Percentiles rank a stretch among this genome's conserved stretches.
These are phyloP conservation scores for Tetranychus truncatus DNA, from an alignment of 2,888 invertebrate genomes.

Conservation along the genomic window DNA sequence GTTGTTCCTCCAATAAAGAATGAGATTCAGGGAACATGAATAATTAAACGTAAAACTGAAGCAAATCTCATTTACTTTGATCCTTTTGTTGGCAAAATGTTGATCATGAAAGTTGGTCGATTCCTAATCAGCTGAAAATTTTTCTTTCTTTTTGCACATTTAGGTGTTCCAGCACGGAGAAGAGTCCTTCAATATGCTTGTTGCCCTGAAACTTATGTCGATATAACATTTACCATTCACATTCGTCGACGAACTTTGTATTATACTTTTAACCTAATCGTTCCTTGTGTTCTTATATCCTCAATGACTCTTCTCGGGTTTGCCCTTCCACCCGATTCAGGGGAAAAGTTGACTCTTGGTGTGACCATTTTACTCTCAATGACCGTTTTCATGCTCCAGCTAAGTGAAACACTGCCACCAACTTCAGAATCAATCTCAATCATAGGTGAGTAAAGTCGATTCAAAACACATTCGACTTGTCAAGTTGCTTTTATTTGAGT, in stretches of 20 bases:
- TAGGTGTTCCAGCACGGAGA: constrained; percentile 77
- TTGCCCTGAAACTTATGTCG: constrained; percentile 85
- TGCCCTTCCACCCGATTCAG: constrained; percentile 94
- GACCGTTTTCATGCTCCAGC: constrained; percentile 95
- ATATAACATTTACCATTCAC: constrained; percentile 88
- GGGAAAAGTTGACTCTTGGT: constrained; percentile 94
- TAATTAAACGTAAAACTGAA: too few species aligned
- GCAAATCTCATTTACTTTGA: not conserved
- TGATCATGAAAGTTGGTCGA: not conserved
- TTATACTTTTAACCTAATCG: constrained; percentile 98
- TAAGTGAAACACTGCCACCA: constrained; percentile 94
- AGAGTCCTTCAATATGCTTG: constrained; percentile 72
- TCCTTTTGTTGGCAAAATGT: not conserved
- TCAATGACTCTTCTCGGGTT: constrained; percentile 96
- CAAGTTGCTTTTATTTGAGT: not conserved
- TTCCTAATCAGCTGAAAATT: too few species aligned
- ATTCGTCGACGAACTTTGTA: constrained; percentile 89
- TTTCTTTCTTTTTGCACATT: not conserved
- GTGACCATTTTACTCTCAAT: constrained; percentile 90
- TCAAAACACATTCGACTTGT: not conserved
- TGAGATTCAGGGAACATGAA: too few species aligned
- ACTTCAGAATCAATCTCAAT: constrained; percentile 98
- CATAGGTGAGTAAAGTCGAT: constrained; percentile 50
- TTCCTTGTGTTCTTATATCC: constrained; percentile 89
- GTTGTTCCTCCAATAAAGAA: too few species aligned